phyloP scores from a whole-genome alignment of 2,797 vertebrate species.

The Anolis apletophallus region DNA sequence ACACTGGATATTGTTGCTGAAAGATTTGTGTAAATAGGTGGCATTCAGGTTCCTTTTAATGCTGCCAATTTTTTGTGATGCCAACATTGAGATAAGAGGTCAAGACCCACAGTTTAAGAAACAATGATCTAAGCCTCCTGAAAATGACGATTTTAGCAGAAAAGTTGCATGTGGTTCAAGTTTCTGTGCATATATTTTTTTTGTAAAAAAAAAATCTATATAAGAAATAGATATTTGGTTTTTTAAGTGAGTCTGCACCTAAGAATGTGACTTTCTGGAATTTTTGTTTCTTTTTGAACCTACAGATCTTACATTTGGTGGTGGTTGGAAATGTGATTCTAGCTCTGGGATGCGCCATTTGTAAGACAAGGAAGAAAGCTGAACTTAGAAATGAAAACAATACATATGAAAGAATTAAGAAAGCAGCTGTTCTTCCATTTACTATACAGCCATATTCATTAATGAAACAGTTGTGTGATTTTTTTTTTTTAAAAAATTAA shows the following conservation, averaged over 20 bases:
- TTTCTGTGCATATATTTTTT: background rate
- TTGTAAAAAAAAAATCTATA: background rate
- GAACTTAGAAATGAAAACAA: background rate
- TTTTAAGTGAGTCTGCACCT: background rate
- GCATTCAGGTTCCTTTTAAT: too few relatives aligned
- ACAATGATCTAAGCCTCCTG: background rate
- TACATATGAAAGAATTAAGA: too few relatives aligned
- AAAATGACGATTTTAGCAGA: background rate
- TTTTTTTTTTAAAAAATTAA: background rate
- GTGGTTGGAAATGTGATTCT: background rate
- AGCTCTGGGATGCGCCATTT: background rate
- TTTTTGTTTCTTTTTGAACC: background rate
- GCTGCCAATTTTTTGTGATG: too few relatives aligned
- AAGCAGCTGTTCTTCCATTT: background rate
- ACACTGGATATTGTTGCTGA: too few relatives aligned
- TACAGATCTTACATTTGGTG: background rate
- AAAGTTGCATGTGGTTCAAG: background rate
- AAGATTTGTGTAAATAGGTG: too few relatives aligned
- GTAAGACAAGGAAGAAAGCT: background rate
- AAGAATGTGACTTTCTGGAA: background rate
- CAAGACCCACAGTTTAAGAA: too few relatives aligned
- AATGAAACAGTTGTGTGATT: background rate
- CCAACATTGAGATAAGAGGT: too few relatives aligned
- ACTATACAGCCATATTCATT: background rate
- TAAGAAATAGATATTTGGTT: background rate